Evolutionary conservation across 2,888 invertebrate genomes (phyloP), one percentile per base, ranked within the genome.

Genomic region (Diachrysia chrysitis): DNA sequence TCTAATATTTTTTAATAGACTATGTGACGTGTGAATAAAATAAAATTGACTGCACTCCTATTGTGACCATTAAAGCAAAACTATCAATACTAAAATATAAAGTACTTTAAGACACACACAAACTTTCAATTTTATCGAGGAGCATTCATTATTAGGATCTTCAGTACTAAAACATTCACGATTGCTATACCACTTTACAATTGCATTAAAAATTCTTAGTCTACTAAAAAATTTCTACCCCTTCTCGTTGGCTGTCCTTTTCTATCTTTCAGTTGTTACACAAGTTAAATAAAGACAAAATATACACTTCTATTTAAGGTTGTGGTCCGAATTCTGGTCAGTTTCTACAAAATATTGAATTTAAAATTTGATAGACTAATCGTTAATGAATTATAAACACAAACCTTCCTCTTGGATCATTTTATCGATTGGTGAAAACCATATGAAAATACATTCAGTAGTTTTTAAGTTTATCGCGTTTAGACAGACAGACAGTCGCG

Each of bases 261-360:
- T 66, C 66, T 32, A 58, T 71, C 59, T 55, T 53, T 58, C 48
- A 60, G 57, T 68, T 70, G 66, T 56, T 66, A 58, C n/a, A 0
- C 19, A 29, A 67, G 67, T 61, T 53, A 59, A 63, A 67, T 62
- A 69, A 57, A 72, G 72, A 65, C 51, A 25, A 62, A 59, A 69
- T 46, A 62, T 64, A 64, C 16, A 55, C n/a, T 58, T 55, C 65
- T 17, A 19, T 54, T 46, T 54, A 46, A 37, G 35, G 63, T 48
- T 74, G 55, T 53, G 77, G 73, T 76, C 55, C 62, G n/a, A 65
- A 51, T 60, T 53, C 6, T 46, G 32, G 32, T 1, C 2, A 55
- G 0, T 51, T 51, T 10, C n/a, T 53, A n/a, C 58, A 10, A 1
- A 32, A 32, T 10, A n/a, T 17, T 23, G n/a, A 4, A 0, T 56